phyloP scores from a whole-genome alignment of 64 coral and sea anemone genomes.

The Orbicella faveolata region DNA sequence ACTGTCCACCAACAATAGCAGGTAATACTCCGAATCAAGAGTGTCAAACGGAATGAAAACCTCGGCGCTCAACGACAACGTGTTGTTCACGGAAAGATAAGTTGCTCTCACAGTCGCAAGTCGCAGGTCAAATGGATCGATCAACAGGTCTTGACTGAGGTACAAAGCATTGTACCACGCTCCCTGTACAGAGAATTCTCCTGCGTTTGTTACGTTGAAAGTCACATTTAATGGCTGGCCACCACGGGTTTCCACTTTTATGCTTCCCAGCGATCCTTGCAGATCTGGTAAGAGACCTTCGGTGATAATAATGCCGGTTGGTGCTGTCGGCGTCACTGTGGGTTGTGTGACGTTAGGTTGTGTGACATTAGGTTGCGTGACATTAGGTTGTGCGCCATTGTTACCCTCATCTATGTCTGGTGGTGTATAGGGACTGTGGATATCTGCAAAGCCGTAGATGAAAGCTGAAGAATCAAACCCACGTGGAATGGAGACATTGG shows the following conservation, averaged over 20 bases:
- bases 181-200: conserved; percentile 22
- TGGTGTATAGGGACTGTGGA: conserved; percentile 23
- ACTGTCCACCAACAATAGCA: conserved; percentile 68
- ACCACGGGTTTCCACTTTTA: conserved; percentile 48
- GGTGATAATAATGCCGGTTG: conserved; percentile 19
- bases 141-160: conserved; percentile 71
- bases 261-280: conserved; percentile 40
- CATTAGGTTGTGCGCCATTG: background rate
- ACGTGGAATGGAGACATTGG: conserved; percentile 50
- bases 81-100: conserved; percentile 32
- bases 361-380: background rate
- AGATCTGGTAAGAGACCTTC: conserved; percentile 72
- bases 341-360: conserved; percentile 22
- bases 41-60: conserved; percentile 81
- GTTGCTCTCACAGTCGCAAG: conserved; percentile 43
- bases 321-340: conserved; percentile 21
- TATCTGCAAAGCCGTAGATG: conserved; percentile 67
- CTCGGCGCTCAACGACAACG: conserved; percentile 11
- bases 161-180: conserved; percentile 68
- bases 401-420: background rate
- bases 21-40: conserved; percentile 64
- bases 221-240: conserved; percentile 62
- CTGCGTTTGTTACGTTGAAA: conserved; percentile 70
- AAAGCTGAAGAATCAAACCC: conserved; percentile 38
- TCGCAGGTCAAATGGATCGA: conserved; percentile 78